Conservation (phyloP, 2,797 vertebrate genomes). For the Melanotaenia nigrans region DNA sequence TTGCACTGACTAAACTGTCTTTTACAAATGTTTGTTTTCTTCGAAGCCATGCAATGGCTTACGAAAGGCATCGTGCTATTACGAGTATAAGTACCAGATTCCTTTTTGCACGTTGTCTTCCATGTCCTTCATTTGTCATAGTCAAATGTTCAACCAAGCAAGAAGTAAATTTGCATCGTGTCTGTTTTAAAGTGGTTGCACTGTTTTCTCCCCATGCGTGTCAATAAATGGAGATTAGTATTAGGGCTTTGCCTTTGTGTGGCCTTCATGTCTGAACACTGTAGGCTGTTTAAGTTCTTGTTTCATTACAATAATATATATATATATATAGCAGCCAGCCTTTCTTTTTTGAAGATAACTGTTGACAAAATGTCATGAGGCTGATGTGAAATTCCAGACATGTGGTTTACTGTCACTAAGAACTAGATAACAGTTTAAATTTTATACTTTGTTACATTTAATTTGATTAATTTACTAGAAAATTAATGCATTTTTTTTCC, state of each 20-base stretch:
- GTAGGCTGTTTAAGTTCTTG: neutral
- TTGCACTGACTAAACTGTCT: constrained; percentile 50
- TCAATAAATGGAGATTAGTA: constrained; percentile 63
- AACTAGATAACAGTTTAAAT: neutral
- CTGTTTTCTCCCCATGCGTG: constrained; percentile 57
- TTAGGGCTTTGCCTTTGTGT: constrained; percentile 2
- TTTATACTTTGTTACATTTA: neutral
- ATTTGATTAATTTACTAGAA: neutral
- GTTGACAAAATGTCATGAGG: neutral
- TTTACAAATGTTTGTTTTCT: constrained; percentile 13
- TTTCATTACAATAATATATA: neutral
- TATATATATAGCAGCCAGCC: neutral
- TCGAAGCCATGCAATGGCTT: constrained; percentile 19
- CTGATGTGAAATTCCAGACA: neutral
- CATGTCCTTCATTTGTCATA: constrained; percentile 21
- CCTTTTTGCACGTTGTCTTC: constrained; percentile 12
- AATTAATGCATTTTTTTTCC: no score
- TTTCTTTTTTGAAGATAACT: neutral
- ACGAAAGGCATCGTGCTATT: constrained; percentile 14
- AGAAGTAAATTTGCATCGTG: constrained; percentile 17
- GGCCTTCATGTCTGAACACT: neutral
- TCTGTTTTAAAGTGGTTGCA: constrained; percentile 59
- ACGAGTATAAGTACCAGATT: constrained; percentile 7
- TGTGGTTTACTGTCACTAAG: neutral
- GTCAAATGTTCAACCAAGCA: constrained; percentile 12